Evolutionary conservation across 1,140 invertebrate species (phyloP).

Genomic region (Hylaeus volcanicus): DNA sequence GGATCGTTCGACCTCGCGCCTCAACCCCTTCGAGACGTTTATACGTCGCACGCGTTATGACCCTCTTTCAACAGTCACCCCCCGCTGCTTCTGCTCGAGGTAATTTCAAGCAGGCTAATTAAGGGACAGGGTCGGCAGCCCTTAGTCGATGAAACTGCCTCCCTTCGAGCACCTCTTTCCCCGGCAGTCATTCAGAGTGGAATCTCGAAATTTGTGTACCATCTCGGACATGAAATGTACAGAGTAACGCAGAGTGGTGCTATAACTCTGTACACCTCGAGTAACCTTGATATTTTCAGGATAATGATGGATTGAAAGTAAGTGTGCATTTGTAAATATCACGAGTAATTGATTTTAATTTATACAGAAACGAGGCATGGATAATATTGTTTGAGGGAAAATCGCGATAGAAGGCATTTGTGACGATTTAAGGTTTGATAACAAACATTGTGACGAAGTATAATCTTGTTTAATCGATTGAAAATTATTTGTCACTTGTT

Average conservation of each 20-base stretch:
- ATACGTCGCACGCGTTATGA: background rate
- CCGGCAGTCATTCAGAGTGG: background rate
- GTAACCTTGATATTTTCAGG: no score
- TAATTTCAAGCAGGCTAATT: slow-evolving; percentile 24
- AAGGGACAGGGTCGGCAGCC: slow-evolving; percentile 4
- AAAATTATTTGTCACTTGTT: background rate
- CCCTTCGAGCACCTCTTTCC: background rate
- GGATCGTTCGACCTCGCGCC: background rate
- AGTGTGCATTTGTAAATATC: no score
- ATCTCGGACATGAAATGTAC: no score
- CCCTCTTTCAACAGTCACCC: background rate
- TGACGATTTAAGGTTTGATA: no score
- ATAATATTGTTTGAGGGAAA: no score
- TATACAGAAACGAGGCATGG: no score
- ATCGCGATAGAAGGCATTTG: no score
- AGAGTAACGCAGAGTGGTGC: background rate
- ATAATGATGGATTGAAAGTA: no score
- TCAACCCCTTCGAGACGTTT: slow-evolving; percentile 16
- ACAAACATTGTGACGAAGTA: background rate
- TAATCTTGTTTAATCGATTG: background rate
- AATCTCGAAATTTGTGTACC: background rate
- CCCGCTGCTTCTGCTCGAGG: slow-evolving; percentile 20
- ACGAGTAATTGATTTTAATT: no score
- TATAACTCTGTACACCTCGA: no score
- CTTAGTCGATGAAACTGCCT: slow-evolving; percentile 8